Base-by-base conservation (phyloP, 2,888 invertebrate species). In the Empis stercorea region DNA sequence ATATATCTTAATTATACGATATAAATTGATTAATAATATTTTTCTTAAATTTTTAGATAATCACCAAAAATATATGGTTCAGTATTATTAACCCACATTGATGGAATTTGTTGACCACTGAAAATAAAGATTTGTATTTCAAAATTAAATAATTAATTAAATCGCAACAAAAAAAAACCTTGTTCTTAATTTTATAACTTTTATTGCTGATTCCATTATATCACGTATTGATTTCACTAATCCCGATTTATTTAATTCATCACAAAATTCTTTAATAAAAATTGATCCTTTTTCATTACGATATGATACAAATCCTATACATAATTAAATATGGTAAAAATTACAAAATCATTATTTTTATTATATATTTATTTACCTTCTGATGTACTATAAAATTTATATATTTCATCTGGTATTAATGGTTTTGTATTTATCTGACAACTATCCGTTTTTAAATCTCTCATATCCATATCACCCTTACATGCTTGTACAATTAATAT, bases 401-500 rank as follows among this genome's bases (percentile, higher is more conserved):
- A 54, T 43, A 68, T 65, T 52, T 68, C 65, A 48, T 57, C 57
- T 3, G 67, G 64, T 32, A 54, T 47, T 23, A 11, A 20, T 13
- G 3, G 1, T 17, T 17, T 17, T 6, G 4, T 13, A 40, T 52
- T 53, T 3, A 62, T 60, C 47, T 59, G 57, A 0, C 48, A 52
- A 4, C 63, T 54, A 53, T 66, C 66, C 16, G 56, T 64, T 16
- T 58, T 56, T 39, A 63, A 61, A 4, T 49, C 49, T 3, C 59
- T 58, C 6, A 53, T 46, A 43, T 64, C 61, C 48, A 59, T 59
- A 0, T 34, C 34, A 34, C 34, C 68, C 47, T 66, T 68, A 50
- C 68, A 68, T 6, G 69, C 67, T 56, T 68, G 68, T 30, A 68
- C 63, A 30, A 68, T 62, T 9, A 68, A 50, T 30, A 68, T 56